Base-by-base conservation (phyloP, 2,888 invertebrate genomes). In the Mythimna loreyi region DNA sequence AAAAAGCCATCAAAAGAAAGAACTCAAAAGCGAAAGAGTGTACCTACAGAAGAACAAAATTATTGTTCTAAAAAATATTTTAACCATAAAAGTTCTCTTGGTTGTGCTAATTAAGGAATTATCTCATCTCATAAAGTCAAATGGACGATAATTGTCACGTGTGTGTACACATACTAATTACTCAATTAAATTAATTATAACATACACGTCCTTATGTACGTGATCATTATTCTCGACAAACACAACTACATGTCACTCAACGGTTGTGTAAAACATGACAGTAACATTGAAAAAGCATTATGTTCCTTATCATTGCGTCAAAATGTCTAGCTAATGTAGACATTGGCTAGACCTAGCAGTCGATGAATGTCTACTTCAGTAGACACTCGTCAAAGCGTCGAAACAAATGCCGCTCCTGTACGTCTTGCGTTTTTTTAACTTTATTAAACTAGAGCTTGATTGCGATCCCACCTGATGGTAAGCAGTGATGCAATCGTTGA, bases 171-270 rank as follows among this genome's bases (percentile, higher is more conserved):
- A 66, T 69, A 68, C 63, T 67, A 73, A 76, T 71, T 67, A 67
- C 59, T 53, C 40, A 36, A 52, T 65, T 64, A 57, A 71, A 77
- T 81, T 76, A 76, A 79, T 81, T 71, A 72, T 61, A 67, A 45
- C 71, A 69, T 65, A 65, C 81, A 73, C 81, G 72, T 67, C 63
- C 72, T 33, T 50, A 59, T 33, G 63, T 65, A 65, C 75, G 72
- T 73, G 64, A 49, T 50, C 36, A 63, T 50, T 40, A 65, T 45
- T 36, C 13, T 45, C 19, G 13, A 23, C 11, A 23, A 16, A 64
- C 11, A 43, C 5, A 61, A 61, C 43, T 33, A n/a, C 6, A n/a
- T 19, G n/a, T 19, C 9, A 33, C 43, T 45, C 43, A n/a, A n/a
- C 7, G 0, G 2, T 53, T 36, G 21, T 30, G 47, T 33, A n/a